Evolutionary conservation across 1,140 invertebrate genomes (phyloP), one percentile per base, ranked within the genome.

Genomic region (Physella acuta): DNA sequence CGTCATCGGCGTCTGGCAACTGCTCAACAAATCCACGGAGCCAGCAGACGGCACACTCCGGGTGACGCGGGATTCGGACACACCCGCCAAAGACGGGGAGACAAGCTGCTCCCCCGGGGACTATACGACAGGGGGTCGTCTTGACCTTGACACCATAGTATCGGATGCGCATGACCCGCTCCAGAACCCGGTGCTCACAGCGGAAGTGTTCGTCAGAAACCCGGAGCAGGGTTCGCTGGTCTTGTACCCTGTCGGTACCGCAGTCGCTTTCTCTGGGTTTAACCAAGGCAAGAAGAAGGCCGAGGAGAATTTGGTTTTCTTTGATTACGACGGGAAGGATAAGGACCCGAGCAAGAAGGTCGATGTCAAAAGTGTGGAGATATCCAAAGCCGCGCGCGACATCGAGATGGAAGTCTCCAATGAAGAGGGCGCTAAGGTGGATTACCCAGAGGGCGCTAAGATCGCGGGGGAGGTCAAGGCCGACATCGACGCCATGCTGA

Each of bases 211-310:
- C 20, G 39, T 68, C 34, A 11, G 56, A 31, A 30, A 59, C 17
- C 16, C 24, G 26, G 56, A 68, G 31, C 55, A 59, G 17, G 37
- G 20, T 26, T 4, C 26, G 1, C 5, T 60, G 5, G 37, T 33
- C 11, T 39, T 68, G 34, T 68, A 68, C 24, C 55, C 55, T 2
- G 37, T 26, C 24, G 66, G 66, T 1, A 60, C 66, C 3, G 55
- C 56, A 26, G 28, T 68, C 8, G 34, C 1, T 37, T 31, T 68
- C 24, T 37, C 37, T 11, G 30, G 49, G 17, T 30, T 14, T 60
- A 34, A 34, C 4, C 17, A 31, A 17, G 11, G 17, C 14, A 24
- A 66, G 2, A 26, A 24, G 31, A 55, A 39, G 26, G 20, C 14
- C 4, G 52, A 56, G 5, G 53, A 37, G n/a, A 26, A 33, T 2